Evolutionary conservation across 2,113 vertebrate genomes (phyloP).

Genomic region (Sinosuthora webbiana): DNA sequence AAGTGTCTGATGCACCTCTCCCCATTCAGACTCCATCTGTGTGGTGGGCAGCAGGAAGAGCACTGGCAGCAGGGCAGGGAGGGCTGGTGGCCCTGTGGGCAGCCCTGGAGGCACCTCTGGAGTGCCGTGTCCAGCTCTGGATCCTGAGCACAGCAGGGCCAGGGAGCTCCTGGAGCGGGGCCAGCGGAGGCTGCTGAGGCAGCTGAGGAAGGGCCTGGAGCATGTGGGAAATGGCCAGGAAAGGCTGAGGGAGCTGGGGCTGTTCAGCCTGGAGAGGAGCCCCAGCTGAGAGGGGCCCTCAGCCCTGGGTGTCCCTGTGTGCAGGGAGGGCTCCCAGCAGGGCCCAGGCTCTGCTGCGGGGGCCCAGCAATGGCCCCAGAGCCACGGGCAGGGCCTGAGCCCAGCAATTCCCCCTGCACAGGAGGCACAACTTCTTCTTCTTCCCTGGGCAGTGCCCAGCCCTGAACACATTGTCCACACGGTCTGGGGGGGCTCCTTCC

Average conservation of each 20-base stretch:
- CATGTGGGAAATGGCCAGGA: not conserved
- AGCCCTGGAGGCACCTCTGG: not conserved
- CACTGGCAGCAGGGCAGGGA: not conserved
- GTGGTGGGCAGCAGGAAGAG: not conserved
- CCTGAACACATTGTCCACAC: not conserved
- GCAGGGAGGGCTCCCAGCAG: not conserved
- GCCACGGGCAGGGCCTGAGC: not conserved
- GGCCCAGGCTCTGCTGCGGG: too few species aligned
- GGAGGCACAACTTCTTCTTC: not conserved
- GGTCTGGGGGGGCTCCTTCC: not conserved
- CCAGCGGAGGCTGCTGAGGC: too few species aligned
- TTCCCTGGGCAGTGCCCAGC: not conserved
- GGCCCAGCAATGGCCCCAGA: not conserved
- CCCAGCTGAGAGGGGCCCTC: not conserved
- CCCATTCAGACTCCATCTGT: accelerated
- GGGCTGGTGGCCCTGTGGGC: not conserved
- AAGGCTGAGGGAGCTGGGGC: not conserved
- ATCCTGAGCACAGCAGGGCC: not conserved
- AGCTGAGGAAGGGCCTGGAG: not conserved
- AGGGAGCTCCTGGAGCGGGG: not conserved
- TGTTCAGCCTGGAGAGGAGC: not conserved
- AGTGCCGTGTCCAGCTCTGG: not conserved
- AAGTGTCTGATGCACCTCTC: too few species aligned
- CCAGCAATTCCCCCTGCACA: not conserved
- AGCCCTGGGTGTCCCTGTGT: not conserved